Base-by-base conservation (phyloP, 2,888 invertebrate species). In the Ecliptopera silaceata region DNA sequence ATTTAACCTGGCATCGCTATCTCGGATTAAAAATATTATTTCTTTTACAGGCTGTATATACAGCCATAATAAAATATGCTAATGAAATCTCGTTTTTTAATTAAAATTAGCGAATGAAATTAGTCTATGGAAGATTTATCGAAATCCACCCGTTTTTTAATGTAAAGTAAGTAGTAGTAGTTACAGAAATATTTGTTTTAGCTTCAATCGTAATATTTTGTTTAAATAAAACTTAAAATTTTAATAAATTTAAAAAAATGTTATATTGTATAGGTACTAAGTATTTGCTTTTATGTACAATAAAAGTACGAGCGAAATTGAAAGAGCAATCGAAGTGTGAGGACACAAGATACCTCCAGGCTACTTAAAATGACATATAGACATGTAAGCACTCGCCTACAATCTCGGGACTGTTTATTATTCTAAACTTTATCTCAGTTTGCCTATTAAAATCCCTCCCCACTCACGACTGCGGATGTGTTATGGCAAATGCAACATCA, bases 1-100 rank as follows among this genome's bases (percentile, higher is more conserved):
- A 62, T 77, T 82, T 72, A 82, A 77, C 82, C 72, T 45, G 50
- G 18, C 44, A 36, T 39, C 12, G 31, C 36, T 17, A 38, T 53
- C 34, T 22, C 13, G 39, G 29, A 39, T 38, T 22, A 5, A 31
- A 45, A 52, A 41, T 1, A 13, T 20, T 18, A 11, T 12, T 45
- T 45, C n/a, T 34, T 32, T 42, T 26, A 11, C 10, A 41, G 10
- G n/a, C n/a, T n/a, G n/a, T n/a, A n/a, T n/a, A n/a, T n/a, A n/a
- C n/a, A n/a, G n/a, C n/a, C 26, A 22, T 11, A n/a, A 10, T 17
- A n/a, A 20, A 41, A 10, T 6, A 26, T 26, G 15, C 36, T 38
- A 17, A 10, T 17, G 36, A 32, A 26, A 26, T 26, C 26, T 26
- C 8, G 26, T 26, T 6, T 26, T 8, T 26, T 26, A 0, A 26